These are phyloP conservation scores for Rallus limicola DNA, from an alignment of 2,113 vertebrate species.

Conservation along the genomic window DNA sequence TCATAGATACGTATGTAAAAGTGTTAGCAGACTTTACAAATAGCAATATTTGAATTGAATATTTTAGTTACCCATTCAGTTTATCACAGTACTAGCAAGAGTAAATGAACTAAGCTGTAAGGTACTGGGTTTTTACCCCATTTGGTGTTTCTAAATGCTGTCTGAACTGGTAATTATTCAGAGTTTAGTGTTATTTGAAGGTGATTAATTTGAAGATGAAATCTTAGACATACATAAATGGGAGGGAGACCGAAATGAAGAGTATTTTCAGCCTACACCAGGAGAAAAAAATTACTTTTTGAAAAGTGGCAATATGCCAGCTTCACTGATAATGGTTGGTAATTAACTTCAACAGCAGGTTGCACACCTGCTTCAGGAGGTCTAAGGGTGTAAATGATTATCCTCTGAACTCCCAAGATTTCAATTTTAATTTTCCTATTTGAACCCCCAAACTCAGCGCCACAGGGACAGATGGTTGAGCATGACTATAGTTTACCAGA, in stretches of 20 bases:
- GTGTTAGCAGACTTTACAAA: neutral
- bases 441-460: neutral
- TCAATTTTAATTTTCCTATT: slow-evolving; percentile 13
- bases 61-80: neutral
- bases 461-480: neutral
- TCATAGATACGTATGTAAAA: neutral
- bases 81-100: neutral
- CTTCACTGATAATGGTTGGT: neutral
- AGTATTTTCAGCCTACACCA: neutral
- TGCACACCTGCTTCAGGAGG: slow-evolving; percentile 27
- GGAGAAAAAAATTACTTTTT: slow-evolving; percentile 7
- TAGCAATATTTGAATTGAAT: neutral
- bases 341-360: slow-evolving; percentile 49
- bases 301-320: slow-evolving; percentile 19
- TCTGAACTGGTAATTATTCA: neutral
- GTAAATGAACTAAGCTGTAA: neutral
- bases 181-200: neutral
- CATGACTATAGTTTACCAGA: neutral
- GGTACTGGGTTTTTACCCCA: fast-evolving
- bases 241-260: neutral
- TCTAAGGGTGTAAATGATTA: slow-evolving; percentile 9
- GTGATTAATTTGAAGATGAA: neutral
- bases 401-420: neutral
- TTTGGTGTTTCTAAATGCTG: neutral
- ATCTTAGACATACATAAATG: neutral